Base-by-base conservation (phyloP, 2,797 vertebrate genomes). In the Chrosomus eos region DNA sequence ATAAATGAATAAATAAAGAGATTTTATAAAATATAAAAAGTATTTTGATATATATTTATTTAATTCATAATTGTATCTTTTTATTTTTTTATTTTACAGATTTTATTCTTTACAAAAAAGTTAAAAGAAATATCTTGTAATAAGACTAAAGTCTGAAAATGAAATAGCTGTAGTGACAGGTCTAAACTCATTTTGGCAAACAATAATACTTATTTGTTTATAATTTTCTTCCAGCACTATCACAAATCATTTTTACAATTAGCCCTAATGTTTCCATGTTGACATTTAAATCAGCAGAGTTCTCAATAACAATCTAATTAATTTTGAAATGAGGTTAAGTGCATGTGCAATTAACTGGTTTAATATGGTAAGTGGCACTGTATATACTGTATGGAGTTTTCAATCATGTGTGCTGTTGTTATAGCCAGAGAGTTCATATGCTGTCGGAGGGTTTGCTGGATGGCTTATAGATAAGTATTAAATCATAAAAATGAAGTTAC, bases 401-500 rank as follows among this genome's bases (percentile, higher is more conserved):
- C 40, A 66, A 64, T 82, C 60, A 36, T 72, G 28, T 51, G 58
- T 82, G 40, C 81, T 64, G 28, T 40, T 64, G 28, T 40, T 64
- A 73, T 74, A 51, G 58, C 40, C 60, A 51, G 58, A 64, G 43
- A 43, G 23, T 33, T 82, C 31, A 43, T 21, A 45, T 51, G 18
- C 28, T 14, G 3, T 72, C 1, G 3, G 10, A n/a, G 40, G 70
- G 40, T 82, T 82, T 82, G 40, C 58, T 51, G 28, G 58, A 51
- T 82, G 58, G 58, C 45, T 82, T 53, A 38, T 36, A 82, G 81
- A 74, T 33, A 33, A 74, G 16, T 38, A 75, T 64, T 82, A 38
- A 74, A 74, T 82, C 71, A 75, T 82, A 82, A 66, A 48, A 82
- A 36, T 51, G 55, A 31, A 74, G 71, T 43, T 74, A 73, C 60